Evolutionary conservation across 1,140 invertebrate species (phyloP), one percentile per base, ranked within the genome.

Genomic region (Oreohelix idahoensis): DNA sequence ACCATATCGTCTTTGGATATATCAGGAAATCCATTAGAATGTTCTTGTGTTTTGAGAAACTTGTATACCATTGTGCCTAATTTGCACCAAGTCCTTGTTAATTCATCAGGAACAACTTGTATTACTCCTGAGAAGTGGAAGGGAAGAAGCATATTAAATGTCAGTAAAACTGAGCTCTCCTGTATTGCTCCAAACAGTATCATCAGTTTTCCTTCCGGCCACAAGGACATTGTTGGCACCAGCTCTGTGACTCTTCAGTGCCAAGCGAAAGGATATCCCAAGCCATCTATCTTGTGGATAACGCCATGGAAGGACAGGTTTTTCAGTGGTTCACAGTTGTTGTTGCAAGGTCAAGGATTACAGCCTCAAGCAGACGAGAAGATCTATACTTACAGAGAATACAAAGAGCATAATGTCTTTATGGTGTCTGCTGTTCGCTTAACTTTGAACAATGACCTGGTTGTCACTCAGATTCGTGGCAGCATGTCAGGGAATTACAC

Each of bases 21-120:
- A 0, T 84, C 86, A 29, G 81, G 79, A 66, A 92, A 92, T 82
- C 87, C 87, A n/a, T 87, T 88, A 35, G 87, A 90, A 36, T 92
- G 91, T 53, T 88, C 88, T 0, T 92, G 91, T 86, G 83, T 74
- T 45, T 35, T 91, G 20, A 29, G 5, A 32, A 51, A 81, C 10
- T 32, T 81, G 29, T 81, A 70, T 20, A 26, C 39, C 20, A 1
- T 32, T 35, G 1, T 81, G 26, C 69, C 69, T 8, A 35, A 23
- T 36, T 45, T 35, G 32, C 26, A 36, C 36, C 5, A 51, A 32
- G 23, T 35, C 49, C 83, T 87, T 66, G 66, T 70, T 13, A 82
- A 84, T 74, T 26, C 58, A 45, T 74, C 84, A 13, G 38, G 66
- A 26, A 81, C 87, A 0, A 66, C 49, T 15, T 92, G 90, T 83